Evolutionary conservation across 2,797 vertebrate species (phyloP), one percentile per base, ranked within the genome.

Genomic region (Pantherophis vulpinus): DNA sequence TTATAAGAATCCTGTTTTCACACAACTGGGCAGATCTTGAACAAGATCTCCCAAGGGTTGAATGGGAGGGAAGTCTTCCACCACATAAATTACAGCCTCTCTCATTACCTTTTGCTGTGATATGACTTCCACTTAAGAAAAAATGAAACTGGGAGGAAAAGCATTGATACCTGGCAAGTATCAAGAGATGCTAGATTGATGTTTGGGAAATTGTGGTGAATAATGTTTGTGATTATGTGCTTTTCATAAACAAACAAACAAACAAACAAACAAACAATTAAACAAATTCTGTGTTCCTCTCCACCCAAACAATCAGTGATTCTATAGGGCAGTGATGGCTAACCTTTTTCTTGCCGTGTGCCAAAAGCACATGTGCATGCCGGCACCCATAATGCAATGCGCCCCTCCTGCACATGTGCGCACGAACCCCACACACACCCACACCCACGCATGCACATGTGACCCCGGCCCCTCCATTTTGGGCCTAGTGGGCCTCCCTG

Each of bases 41-140:
- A 13, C 0, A 87, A 92, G 88, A 61, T 94, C 96, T 95, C 94
- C 60, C 59, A 90, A 63, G 90, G 90, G 93, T 91, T 88, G 14
- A 37, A 20, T 56, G 14, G n/a, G 5, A 60, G 29, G 14, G 5
- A 29, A 83, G 55, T 93, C 90, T 86, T 95, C 91, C 93, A 89
- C 86, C n/a, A 70, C 37, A 20, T 70, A 89, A 47, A 20, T 20
- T 7, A n/a, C 42, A 92, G 13, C 37, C 11, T 9, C 63, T 91
- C 92, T 92, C 89, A 93, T 87, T 70, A 56, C 59, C 66, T 89
- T 95, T 95, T 90, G 37, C 94, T 94, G 91, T 95, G 94, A 91
- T 86, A 92, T 93, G 95, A 96, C 95, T 96, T 93, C 94, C 94
- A 2, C 58, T 95, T 37, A 18, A 63, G 27, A 74, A 54, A 87